Base-by-base conservation (phyloP, 1,140 invertebrate genomes). In the Metaphire vulgaris region DNA sequence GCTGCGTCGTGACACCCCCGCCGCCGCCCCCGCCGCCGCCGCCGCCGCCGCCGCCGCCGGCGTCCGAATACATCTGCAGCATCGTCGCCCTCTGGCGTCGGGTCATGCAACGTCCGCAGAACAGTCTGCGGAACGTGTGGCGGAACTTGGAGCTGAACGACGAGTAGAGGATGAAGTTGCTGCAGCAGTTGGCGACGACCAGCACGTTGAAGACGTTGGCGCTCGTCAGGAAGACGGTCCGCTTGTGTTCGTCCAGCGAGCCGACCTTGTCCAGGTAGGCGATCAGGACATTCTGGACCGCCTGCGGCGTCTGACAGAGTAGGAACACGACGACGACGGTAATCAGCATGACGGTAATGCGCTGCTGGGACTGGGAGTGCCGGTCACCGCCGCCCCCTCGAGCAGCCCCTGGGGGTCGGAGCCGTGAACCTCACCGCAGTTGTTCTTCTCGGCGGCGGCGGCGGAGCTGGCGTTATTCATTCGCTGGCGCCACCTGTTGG, bases 141-240 rank as follows among this genome's bases (percentile, higher is more conserved):
- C 92, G 87, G 86, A 92, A 93, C 80, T 91, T 91, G 81, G 91
- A 90, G 78, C 91, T 92, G 80, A 93, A 88, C 30, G 90, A 89
- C 76, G 91, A 92, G 83, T 93, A 93, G 41, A 93, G 85, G 70
- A 93, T 86, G 84, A 93, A 93, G 85, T 93, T 93, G 1, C 90
- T 88, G 0, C 87, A 86, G 1, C 92, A 90, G 85, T 92, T 92
- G 41, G 92, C 85, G 33, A 89, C 88, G 12, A 90, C 87, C 29
- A 93, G 84, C 26, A 92, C 86, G 83, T 93, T 93, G 83, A 89
- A 91, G 31, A 92, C 89, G 84, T 92, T 92, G 6, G 90, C 90
- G 1, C 91, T 83, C 65, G 88, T 90, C n/a, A 86, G 82, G n/a
- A n/a, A n/a, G n/a, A n/a, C n/a, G n/a, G n/a, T n/a, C n/a, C n/a